Conservation (phyloP, 2,888 invertebrate genomes). For the Eupithecia pulchellata region DNA sequence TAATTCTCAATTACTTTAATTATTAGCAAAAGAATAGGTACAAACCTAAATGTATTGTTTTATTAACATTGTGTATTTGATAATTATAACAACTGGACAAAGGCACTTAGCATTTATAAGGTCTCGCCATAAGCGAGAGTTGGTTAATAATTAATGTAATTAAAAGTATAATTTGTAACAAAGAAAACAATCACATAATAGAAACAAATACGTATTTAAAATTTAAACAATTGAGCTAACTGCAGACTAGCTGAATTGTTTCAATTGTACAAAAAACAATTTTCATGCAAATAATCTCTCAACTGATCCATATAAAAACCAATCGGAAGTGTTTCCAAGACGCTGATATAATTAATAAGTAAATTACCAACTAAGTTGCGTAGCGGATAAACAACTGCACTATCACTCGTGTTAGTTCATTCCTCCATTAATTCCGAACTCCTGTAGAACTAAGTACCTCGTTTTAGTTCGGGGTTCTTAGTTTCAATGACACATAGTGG, state of each 20-base stretch:
- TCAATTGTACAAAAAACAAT: too few species aligned
- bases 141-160: background rate
- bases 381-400: slow-evolving; percentile 3
- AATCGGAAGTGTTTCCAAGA: too few species aligned
- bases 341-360: background rate
- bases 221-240: too few species aligned
- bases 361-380: background rate
- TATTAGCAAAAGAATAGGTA: background rate
- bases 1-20: background rate
- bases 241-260: too few species aligned
- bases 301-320: too few species aligned
- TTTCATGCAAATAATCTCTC: too few species aligned
- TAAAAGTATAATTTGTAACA: too few species aligned
- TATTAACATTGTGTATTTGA: background rate
- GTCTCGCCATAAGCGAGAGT: background rate
- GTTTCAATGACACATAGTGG: slow-evolving; percentile 41
- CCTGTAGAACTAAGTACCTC: slow-evolving; percentile 35
- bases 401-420: slow-evolving; percentile 31
- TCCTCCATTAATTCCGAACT: slow-evolving; percentile 28
- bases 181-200: too few species aligned
- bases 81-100: background rate
- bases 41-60: too few species aligned
- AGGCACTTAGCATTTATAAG: background rate
- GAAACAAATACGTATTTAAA: too few species aligned
- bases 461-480: slow-evolving; percentile 34